Evolutionary conservation across 2,113 vertebrate species (phyloP).

Genomic region (Antidorcas marsupialis): DNA sequence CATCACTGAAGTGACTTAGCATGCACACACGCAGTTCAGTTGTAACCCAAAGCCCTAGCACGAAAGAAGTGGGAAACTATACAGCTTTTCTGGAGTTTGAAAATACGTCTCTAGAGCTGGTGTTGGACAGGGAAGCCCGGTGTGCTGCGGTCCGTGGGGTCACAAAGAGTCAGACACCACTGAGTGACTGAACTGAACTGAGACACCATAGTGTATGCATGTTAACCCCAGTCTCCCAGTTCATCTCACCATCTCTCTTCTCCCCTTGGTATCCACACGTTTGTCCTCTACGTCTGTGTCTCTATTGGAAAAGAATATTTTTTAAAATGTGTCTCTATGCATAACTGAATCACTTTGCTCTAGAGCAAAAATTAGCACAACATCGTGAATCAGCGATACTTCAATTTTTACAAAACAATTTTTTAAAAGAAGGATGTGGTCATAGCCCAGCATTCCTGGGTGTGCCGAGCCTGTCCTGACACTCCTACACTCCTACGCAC

Average conservation of each 20-base stretch:
- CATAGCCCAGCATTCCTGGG: background rate
- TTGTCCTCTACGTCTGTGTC: background rate
- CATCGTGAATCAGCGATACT: background rate
- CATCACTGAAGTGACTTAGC: background rate
- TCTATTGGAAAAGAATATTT: background rate
- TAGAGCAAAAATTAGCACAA: background rate
- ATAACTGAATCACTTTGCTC: background rate
- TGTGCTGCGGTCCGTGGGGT: background rate
- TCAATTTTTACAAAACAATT: background rate
- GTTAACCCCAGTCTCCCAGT: background rate
- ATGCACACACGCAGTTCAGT: background rate
- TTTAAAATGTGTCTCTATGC: background rate
- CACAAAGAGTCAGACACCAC: accelerated
- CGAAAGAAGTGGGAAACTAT: background rate
- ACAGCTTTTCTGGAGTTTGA: background rate
- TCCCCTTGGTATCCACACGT: background rate
- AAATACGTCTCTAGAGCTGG: background rate
- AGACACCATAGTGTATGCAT: background rate
- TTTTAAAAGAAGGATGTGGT: background rate
- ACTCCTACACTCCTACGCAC: accelerated
- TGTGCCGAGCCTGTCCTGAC: background rate
- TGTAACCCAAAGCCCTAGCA: background rate
- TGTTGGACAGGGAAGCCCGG: background rate
- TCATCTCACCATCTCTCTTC: background rate
- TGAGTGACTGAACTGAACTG: background rate